A percentile compares a stretch with the other conserved stretches of the same genome.
These are phyloP conservation scores for Ptiloglossa arizonensis DNA, from an alignment of 1,140 invertebrate genomes.

Conservation along the genomic window DNA sequence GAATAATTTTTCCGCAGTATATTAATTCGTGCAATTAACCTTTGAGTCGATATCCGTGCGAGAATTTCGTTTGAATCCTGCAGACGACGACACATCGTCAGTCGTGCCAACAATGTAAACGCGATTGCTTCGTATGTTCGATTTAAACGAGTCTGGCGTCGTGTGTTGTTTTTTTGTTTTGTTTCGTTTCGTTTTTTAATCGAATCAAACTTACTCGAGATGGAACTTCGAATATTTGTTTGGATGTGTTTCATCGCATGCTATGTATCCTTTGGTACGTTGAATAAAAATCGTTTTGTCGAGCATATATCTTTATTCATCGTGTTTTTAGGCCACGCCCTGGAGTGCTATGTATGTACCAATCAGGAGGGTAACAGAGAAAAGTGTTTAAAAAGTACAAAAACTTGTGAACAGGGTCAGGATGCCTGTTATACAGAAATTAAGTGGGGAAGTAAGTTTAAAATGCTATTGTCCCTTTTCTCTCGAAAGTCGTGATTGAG, in stretches of 20 bases:
- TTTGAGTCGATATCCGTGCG: neutral
- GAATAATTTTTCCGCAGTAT: neutral
- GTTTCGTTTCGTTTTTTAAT: neutral
- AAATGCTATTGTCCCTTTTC: neutral
- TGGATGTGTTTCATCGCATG: constrained; percentile 3
- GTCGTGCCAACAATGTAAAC: neutral
- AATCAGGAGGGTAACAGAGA: constrained; percentile 95
- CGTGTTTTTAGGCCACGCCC: constrained; percentile 82
- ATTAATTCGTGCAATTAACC: neutral
- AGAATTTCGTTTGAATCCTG: constrained; percentile 1
- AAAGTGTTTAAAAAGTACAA: constrained; percentile 96
- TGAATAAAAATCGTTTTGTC: neutral
- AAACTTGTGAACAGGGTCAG: constrained; percentile 92
- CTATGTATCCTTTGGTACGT: constrained; percentile 47
- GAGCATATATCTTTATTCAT: neutral
- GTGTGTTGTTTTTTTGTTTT: neutral
- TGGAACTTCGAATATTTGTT: constrained; percentile 23
- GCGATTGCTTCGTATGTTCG: neutral
- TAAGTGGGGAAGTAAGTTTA: constrained; percentile 90
- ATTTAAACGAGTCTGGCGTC: neutral
- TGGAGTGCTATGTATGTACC: constrained; percentile 97
- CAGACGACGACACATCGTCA: neutral
- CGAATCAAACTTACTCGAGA: neutral
- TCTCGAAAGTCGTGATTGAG: constrained; percentile 35
- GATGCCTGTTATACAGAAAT: constrained; percentile 95